phyloP scores from a whole-genome alignment of 2,888 invertebrate genomes.

The Ennomos erosarius region DNA sequence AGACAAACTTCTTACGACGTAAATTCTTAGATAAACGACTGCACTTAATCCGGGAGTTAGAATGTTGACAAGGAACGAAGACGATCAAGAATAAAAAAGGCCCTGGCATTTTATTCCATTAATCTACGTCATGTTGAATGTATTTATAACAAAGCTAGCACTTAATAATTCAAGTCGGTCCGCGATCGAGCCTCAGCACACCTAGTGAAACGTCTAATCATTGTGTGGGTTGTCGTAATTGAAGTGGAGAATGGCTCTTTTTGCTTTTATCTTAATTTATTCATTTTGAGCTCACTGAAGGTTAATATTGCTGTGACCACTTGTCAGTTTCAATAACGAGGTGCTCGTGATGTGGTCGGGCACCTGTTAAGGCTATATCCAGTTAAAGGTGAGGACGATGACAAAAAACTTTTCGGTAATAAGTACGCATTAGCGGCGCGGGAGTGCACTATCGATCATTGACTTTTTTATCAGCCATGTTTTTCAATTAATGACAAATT shows the following conservation, averaged over 20 bases:
- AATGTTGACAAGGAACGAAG: conserved; percentile 79
- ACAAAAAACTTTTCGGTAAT: conserved; percentile 38
- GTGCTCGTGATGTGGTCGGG: conserved; percentile 60
- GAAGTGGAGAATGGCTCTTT: conserved; percentile 74
- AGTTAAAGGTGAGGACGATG: conserved; percentile 20
- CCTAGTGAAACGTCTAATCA: conserved; percentile 80
- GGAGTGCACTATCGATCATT: conserved; percentile 43
- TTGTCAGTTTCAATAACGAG: conserved; percentile 80
- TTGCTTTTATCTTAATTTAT: conserved; percentile 83
- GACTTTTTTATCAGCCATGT: conserved; percentile 51
- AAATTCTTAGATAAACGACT: conserved; percentile 78
- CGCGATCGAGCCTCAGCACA: conserved; percentile 67
- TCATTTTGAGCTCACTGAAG: conserved; percentile 70
- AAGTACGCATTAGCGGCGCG: conserved; percentile 32
- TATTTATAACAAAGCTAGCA: conserved; percentile 81
- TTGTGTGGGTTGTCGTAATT: conserved; percentile 82
- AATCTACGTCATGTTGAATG: conserved; percentile 79
- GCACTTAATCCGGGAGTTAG: conserved; percentile 80
- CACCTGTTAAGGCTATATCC: conserved; percentile 56
- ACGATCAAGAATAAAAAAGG: conserved; percentile 74
- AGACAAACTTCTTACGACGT: conserved; percentile 67
- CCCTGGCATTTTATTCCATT: conserved; percentile 73
- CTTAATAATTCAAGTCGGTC: conserved; percentile 76
- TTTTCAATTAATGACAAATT: conserved; percentile 68
- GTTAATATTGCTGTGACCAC: conserved; percentile 81